Evolutionary conservation across 2,888 invertebrate species (phyloP).

Genomic region (Dryadula phaetusa): DNA sequence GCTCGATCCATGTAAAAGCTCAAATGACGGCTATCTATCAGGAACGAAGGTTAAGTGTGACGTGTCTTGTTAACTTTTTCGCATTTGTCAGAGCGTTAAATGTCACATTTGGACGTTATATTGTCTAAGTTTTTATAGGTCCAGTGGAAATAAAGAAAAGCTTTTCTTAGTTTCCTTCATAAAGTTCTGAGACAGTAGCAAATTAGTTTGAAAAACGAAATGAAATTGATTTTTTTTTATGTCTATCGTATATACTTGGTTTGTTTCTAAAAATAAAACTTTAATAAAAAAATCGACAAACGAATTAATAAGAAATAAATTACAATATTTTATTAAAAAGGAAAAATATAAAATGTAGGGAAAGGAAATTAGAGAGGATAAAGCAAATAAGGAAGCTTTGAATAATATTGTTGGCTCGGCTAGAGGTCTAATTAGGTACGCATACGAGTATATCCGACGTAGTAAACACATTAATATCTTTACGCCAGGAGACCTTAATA

Average conservation of each 20-base stretch:
- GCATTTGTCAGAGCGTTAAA: slow-evolving; percentile 8
- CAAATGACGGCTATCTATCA: slow-evolving; percentile 19
- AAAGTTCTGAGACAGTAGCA: no score
- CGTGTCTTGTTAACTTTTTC: slow-evolving; percentile 21
- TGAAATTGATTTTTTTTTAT: no score
- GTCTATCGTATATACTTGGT: no score
- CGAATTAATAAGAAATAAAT: background rate
- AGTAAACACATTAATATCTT: slow-evolving; percentile 17
- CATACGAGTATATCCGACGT: background rate
- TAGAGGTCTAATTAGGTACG: slow-evolving; percentile 13
- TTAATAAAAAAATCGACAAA: background rate
- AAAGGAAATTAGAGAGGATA: slow-evolving; percentile 18
- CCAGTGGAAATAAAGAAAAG: no score
- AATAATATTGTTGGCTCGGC: background rate
- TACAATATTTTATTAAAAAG: slow-evolving; percentile 3
- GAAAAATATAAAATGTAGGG: background rate
- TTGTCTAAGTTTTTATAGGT: background rate
- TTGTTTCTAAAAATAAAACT: background rate
- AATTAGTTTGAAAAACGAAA: no score
- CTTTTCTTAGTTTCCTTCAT: no score
- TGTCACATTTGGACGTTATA: slow-evolving; percentile 2
- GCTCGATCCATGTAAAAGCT: slow-evolving; percentile 9
- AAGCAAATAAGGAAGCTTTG: slow-evolving; percentile 10
- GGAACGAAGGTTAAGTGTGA: slow-evolving; percentile 12
- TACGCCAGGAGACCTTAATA: slow-evolving; percentile 8